phyloP scores from a whole-genome alignment of 2,888 invertebrate genomes.

The Smittia sp. region DNA sequence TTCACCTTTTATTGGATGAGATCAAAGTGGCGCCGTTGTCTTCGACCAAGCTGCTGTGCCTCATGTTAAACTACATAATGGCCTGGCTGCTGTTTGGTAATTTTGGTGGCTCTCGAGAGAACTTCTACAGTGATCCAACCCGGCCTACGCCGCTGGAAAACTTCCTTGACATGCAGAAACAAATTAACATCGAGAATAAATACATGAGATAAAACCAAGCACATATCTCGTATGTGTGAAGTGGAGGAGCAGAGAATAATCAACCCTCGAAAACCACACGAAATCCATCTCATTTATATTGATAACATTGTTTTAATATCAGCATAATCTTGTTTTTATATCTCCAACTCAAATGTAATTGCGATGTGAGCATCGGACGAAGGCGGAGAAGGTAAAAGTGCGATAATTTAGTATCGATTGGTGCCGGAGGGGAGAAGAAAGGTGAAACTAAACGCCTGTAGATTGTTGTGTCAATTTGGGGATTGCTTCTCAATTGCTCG shows the following conservation, averaged over 20 bases:
- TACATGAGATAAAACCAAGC: background rate
- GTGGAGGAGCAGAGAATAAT: slow-evolving; percentile 12
- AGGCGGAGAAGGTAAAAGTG: slow-evolving; percentile 15
- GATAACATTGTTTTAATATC: slow-evolving; percentile 42
- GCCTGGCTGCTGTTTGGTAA: too few species aligned
- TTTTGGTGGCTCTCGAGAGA: too few species aligned
- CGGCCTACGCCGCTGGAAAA: background rate
- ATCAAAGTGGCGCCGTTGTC: background rate
- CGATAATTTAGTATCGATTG: slow-evolving; percentile 38
- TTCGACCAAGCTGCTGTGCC: too few species aligned
- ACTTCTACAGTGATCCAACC: background rate
- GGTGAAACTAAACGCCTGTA: background rate
- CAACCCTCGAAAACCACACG: slow-evolving; percentile 34
- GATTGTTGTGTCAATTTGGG: slow-evolving; percentile 7
- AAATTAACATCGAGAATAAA: slow-evolving; percentile 32
- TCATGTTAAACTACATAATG: too few species aligned
- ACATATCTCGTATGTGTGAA: background rate
- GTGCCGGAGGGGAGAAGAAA: background rate
- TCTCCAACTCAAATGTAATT: slow-evolving; percentile 17
- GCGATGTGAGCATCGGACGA: background rate
- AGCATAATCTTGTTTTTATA: slow-evolving; percentile 35
- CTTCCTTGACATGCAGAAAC: slow-evolving; percentile 7
- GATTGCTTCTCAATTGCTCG: background rate
- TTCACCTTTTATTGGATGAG: background rate
- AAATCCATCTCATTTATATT: slow-evolving; percentile 40